Percentiles rank a stretch among this genome's conserved stretches.
Conservation (phyloP, 2,113 vertebrate species). For the Myodes glareolus region DNA sequence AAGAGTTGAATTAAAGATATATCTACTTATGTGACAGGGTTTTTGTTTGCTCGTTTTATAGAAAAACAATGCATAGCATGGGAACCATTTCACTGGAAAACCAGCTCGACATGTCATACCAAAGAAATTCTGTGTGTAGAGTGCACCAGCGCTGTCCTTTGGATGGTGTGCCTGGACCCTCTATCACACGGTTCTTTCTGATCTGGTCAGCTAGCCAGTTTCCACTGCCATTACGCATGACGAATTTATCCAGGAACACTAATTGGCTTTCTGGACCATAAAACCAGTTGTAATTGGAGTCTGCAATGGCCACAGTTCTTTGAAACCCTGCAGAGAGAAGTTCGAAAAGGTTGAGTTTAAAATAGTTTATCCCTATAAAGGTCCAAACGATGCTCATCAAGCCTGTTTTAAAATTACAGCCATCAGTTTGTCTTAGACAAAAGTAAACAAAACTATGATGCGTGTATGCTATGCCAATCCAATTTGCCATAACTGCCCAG, state of each 20-base stretch:
- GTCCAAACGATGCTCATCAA: slow-evolving; percentile 10
- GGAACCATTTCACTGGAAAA: background rate
- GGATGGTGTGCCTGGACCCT: slow-evolving; percentile 94
- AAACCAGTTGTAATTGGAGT: slow-evolving; percentile 99
- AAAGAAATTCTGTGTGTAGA: slow-evolving; percentile 98
- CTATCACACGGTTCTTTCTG: slow-evolving; percentile 91
- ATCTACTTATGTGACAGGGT: background rate
- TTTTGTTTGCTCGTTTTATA: slow-evolving; percentile 40
- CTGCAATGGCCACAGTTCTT: slow-evolving; percentile 96
- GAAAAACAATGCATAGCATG: background rate
- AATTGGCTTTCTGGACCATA: slow-evolving; percentile 99
- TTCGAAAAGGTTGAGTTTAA: slow-evolving; percentile 71
- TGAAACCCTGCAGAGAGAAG: slow-evolving; percentile 92
- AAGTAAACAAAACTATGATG: slow-evolving; percentile 8
- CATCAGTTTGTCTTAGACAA: background rate
- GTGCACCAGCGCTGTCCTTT: slow-evolving; percentile 98
- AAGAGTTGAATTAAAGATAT: background rate
- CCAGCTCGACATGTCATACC: slow-evolving; percentile 87
- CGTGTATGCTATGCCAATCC: background rate
- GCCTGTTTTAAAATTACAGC: slow-evolving; percentile 27
- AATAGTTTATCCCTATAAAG: background rate
- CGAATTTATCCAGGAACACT: slow-evolving; percentile 97
- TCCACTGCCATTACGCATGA: slow-evolving; percentile 97
- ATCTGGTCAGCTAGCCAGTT: slow-evolving; percentile 98
- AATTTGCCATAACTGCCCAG: background rate